These are phyloP conservation scores for Clarias fuscus DNA, from an alignment of 2,797 vertebrate genomes.

Conservation along the genomic window DNA sequence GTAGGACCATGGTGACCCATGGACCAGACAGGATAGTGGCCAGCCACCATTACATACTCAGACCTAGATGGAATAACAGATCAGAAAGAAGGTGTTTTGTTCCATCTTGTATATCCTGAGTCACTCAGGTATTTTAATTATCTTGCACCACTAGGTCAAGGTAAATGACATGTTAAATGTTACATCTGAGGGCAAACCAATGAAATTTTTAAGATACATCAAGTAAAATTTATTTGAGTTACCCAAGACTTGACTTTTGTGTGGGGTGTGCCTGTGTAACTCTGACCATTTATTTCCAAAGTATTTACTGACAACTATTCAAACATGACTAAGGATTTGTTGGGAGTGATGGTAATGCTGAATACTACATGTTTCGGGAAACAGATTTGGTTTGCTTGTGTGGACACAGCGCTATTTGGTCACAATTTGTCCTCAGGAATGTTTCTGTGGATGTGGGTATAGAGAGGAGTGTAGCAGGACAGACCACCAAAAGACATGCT, in stretches of 20 bases:
- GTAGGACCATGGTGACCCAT: slow-evolving; percentile 73
- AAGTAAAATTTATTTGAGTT: background rate
- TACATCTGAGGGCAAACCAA: background rate
- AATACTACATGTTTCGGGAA: background rate
- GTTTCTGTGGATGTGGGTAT: slow-evolving; percentile 32
- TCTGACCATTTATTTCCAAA: background rate
- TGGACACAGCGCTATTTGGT: background rate
- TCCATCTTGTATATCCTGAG: background rate
- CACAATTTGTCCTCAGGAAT: slow-evolving; percentile 35
- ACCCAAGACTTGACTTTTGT: background rate
- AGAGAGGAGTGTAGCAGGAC: slow-evolving; percentile 37
- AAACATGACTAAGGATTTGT: background rate
- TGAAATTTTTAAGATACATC: background rate
- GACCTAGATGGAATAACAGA: slow-evolving; percentile 58
- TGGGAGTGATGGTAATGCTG: background rate
- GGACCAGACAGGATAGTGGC: slow-evolving; percentile 76
- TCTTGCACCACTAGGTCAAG: background rate
- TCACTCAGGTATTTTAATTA: slow-evolving; percentile 3
- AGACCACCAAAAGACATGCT: slow-evolving; percentile 43
- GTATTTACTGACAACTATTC: background rate
- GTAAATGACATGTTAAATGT: slow-evolving; percentile 8
- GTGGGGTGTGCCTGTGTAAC: background rate
- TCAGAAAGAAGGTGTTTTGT: background rate
- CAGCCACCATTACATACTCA: slow-evolving; percentile 69
- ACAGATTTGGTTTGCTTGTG: background rate